Base-by-base conservation (phyloP, 2,797 vertebrate genomes). In the Epinephelus awoara region DNA sequence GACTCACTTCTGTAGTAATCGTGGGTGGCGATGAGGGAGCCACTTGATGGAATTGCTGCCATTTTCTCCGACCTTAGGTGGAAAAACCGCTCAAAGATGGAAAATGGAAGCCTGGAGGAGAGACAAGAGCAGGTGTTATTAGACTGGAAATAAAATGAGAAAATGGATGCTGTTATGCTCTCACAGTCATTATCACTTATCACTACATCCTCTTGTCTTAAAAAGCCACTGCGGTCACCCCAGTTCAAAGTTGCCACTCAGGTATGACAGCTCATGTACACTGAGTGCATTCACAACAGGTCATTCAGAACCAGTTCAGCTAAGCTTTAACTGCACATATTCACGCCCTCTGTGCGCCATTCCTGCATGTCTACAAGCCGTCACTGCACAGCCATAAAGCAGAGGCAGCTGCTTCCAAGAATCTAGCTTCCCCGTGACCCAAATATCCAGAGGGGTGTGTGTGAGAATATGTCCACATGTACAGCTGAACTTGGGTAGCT, bases 21-120 rank as follows among this genome's bases (percentile, higher is more conserved):
- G 70, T 98, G 97, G 2, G 98, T 98, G 77, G 98, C 97, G 83
- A 98, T 93, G 72, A 99, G 98, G 6, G 98, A 99, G 89, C 98
- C 97, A 72, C 95, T 95, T 27, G 97, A 98, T 86, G 98, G 98
- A 96, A 99, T 98, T 86, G 98, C 93, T 84, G 98, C 98, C 98
- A 98, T 99, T 93, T 94, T 94, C 79, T 90, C 82, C 2, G 88
- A 90, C 83, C 89, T 91, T 62, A 51, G 67, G 8, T 90, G 70
- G 38, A 85, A 83, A 29, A 89, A 89, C 74, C 55, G 78, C 79
- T 91, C 68, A 83, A 83, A 85, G 89, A 90, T 93, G 83, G 78
- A 87, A 92, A 80, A 82, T 67, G 61, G 80, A 63, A 69, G 87
- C 74, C 93, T 94, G 85, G 54, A 65, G 57, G 44, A 40, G 72